Base-by-base conservation (phyloP, 2,797 vertebrate genomes). In the Amblyopsis hoosieri region DNA sequence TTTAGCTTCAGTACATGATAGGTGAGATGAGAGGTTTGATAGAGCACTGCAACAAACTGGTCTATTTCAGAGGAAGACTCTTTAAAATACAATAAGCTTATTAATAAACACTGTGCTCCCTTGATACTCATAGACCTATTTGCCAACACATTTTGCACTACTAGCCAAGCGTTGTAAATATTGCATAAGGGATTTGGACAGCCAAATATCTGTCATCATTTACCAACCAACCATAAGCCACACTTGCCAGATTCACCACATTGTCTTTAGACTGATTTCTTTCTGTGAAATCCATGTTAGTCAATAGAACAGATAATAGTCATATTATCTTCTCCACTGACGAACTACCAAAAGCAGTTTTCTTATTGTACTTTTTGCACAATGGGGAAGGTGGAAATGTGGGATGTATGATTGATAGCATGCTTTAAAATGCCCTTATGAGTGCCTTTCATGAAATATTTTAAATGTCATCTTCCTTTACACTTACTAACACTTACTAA, bases 391-490 rank as follows among this genome's bases (percentile, higher is more conserved):
- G 33, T 37, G 33, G 8, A 37, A 37, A 37, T 37, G 33, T 37
- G 33, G 33, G 7, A 8, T 37, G 33, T 8, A 6, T 37, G 5
- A 37, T 8, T 37, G 33, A 37, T 37, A 37, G 5, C 33, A 37
- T 37, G 33, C 33, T 8, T 8, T 37, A 37, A 37, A 37, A 37
- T 37, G 33, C 8, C 33, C 33, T 37, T 37, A 8, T 37, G 6
- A 37, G 33, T 37, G 33, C 33, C 33, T 8, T 37, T 37, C 5
- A 1, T 37, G 33, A 6, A 5, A 37, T 37, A 37, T 37, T 7
- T 37, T 37, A 37, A 37, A 54, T 72, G 23, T 69, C 69, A 67
- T 76, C 76, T 64, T 67, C 37, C 23, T 3, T 23, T 68, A 61
- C n/a, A 47, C 62, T 60, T 66, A 48, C 67, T 17, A 17, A 17